phyloP scores from a whole-genome alignment of 2,113 vertebrate species.

The Malurus cyaneus region DNA sequence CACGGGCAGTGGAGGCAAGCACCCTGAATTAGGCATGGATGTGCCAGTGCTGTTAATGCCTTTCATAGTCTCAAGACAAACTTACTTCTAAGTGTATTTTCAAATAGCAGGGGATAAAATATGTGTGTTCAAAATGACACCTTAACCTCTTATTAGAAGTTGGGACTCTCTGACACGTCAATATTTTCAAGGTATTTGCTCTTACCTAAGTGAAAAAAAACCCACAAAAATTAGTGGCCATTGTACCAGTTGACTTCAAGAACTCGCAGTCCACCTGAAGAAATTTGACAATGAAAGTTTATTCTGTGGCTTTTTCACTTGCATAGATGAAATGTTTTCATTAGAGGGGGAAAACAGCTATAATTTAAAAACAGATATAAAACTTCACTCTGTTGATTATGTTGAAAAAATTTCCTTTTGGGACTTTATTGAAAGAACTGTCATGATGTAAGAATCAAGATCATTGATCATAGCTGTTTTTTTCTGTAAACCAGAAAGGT shows the following conservation, averaged over 20 bases:
- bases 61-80: neutral
- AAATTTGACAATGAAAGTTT: neutral
- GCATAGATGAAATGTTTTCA: neutral
- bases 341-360: neutral
- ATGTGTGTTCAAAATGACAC: neutral
- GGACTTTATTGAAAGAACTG: neutral
- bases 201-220: neutral
- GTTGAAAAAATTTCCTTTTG: neutral
- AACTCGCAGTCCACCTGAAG: neutral
- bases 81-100: neutral
- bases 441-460: neutral
- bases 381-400: neutral
- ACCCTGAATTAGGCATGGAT: neutral
- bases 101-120: neutral
- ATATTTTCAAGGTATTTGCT: neutral
- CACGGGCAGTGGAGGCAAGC: neutral
- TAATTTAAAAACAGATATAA: neutral
- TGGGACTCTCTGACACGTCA: neutral
- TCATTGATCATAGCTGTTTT: neutral
- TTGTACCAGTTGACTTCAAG: neutral
- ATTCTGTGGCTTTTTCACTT: neutral
- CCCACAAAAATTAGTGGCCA: neutral
- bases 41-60: fast-evolving
- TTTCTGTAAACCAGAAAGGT: neutral
- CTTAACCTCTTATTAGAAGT: neutral